Evolutionary conservation across 2,113 vertebrate species (phyloP).

Genomic region (Cacatua alba): DNA sequence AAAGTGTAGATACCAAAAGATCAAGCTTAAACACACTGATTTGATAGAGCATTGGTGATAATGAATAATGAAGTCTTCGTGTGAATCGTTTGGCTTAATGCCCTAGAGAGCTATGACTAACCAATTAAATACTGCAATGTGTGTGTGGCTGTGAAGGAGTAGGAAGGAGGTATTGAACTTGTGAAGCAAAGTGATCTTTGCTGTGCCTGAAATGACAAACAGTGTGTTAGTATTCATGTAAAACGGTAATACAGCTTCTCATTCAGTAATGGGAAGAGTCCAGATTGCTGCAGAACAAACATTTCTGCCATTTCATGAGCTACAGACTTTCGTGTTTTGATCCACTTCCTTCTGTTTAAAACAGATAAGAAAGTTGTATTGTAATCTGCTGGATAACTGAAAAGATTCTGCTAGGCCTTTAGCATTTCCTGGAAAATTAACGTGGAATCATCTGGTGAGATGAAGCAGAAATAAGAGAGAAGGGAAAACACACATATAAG

Average conservation of each 20-base stretch:
- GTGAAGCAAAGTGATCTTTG: background rate
- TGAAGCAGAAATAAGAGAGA: background rate
- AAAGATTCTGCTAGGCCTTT: background rate
- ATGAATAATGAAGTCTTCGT: background rate
- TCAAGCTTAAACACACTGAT: background rate
- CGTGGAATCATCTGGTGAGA: rapidly evolving
- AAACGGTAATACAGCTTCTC: background rate
- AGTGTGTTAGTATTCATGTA: background rate
- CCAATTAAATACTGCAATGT: background rate
- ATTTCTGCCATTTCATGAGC: background rate
- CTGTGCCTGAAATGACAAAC: background rate
- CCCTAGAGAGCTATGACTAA: background rate
- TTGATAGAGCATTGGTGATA: background rate
- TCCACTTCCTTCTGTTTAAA: slow-evolving; percentile 10
- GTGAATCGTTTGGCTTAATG: background rate
- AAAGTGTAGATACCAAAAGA: background rate
- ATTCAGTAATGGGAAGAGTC: background rate
- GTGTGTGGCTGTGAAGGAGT: background rate
- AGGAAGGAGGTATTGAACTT: background rate
- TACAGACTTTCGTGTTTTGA: background rate
- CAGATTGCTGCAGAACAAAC: background rate
- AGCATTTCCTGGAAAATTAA: background rate
- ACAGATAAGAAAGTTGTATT: slow-evolving; percentile 9
- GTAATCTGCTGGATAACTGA: background rate
- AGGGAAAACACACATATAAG: background rate